phyloP scores from a whole-genome alignment of 2,113 vertebrate genomes.

The Aphelocoma coerulescens region DNA sequence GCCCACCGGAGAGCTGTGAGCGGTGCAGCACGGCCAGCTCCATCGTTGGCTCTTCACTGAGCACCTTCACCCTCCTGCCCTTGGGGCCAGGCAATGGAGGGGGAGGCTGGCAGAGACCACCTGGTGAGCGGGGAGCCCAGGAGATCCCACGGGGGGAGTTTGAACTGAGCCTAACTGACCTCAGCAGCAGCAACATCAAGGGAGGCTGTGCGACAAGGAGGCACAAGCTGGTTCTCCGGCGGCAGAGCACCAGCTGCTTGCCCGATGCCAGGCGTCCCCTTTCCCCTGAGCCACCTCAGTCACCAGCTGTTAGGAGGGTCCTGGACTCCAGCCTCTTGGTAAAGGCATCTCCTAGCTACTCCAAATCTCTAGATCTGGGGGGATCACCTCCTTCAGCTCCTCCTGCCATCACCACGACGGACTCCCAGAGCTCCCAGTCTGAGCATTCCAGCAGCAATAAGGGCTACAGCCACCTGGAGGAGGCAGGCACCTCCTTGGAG shows the following conservation, averaged over 20 bases:
- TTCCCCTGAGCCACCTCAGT: constrained; percentile 60
- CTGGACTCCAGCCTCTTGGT: constrained; percentile 72
- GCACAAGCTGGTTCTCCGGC: constrained; percentile 33
- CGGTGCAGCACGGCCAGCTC: constrained; percentile 78
- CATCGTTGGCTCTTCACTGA: constrained; percentile 85
- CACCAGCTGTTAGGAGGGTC: constrained; percentile 46
- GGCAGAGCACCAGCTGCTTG: constrained; percentile 74
- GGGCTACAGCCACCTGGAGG: constrained; percentile 90
- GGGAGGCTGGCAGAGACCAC: constrained; percentile 41
- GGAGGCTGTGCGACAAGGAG: constrained; percentile 26
- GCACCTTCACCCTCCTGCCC: constrained; percentile 84
- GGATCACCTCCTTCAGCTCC: constrained; percentile 58
- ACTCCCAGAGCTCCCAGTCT: constrained; percentile 83
- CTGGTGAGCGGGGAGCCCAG: constrained; percentile 49
- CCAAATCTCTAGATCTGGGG: constrained; percentile 65
- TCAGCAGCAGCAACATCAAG: constrained; percentile 5
- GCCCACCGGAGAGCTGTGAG: constrained; percentile 55
- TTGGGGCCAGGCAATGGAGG: constrained; percentile 68
- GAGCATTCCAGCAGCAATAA: constrained; percentile 85
- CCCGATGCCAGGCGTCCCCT: constrained; percentile 56
- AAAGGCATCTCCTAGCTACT: constrained; percentile 68
- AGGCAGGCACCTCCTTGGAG: constrained; percentile 85
- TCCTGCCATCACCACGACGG: constrained; percentile 58
- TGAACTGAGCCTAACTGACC: constrained; percentile 67
- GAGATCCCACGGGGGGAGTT: constrained; percentile 65